Conservation (phyloP, 2,888 invertebrate genomes). For the Microchrysa polita region DNA sequence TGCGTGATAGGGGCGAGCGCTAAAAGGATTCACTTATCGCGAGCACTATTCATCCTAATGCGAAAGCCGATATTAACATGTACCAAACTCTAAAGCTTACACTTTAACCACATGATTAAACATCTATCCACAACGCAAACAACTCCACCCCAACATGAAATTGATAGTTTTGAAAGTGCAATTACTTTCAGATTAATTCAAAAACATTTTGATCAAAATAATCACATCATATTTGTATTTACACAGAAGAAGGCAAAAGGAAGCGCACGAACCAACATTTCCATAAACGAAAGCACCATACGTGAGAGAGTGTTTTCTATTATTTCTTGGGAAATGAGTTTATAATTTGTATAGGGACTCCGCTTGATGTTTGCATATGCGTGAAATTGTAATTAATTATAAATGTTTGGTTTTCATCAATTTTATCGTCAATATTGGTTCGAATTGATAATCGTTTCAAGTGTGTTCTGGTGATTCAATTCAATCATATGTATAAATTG, state of each 20-base stretch:
- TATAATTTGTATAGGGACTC: conserved; percentile 20
- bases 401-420: conserved; percentile 50
- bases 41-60: too few relatives aligned
- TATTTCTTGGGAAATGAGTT: conserved; percentile 36
- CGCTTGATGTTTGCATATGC: conserved; percentile 40
- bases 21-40: too few relatives aligned
- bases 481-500: conserved; percentile 12
- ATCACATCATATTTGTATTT: conserved; percentile 21
- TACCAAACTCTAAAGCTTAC: too few relatives aligned
- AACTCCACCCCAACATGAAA: neutral
- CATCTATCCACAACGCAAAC: too few relatives aligned
- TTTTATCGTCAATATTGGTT: conserved; percentile 47
- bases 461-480: conserved; percentile 22
- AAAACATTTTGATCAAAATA: conserved; percentile 15
- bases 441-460: conserved; percentile 48
- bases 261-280: neutral
- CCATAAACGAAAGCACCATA: neutral
- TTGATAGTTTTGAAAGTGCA: conserved; percentile 21
- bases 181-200: conserved; percentile 21
- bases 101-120: too few relatives aligned
- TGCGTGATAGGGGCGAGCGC: too few relatives aligned
- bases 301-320: conserved; percentile 6
- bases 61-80: too few relatives aligned
- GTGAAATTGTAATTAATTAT: conserved; percentile 49
- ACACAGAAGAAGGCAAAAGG: neutral